Conservation (phyloP, 2,113 vertebrate genomes). For the Misgurnus anguillicaudatus region DNA sequence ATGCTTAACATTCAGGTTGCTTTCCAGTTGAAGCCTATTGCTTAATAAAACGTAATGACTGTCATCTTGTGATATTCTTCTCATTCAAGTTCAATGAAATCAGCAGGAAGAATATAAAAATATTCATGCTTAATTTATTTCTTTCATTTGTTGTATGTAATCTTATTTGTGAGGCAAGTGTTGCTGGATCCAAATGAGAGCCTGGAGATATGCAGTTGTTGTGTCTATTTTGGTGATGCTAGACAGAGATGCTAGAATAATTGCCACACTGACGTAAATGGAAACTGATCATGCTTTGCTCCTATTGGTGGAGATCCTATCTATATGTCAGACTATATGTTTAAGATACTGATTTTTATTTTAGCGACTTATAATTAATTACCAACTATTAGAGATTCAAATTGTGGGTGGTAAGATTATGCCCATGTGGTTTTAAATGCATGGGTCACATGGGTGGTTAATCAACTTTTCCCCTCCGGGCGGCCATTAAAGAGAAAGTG, state of each 20-base stretch:
- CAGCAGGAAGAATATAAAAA: neutral
- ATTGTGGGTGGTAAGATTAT: too few relatives aligned
- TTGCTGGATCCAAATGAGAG: constrained; percentile 11
- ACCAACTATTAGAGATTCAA: too few relatives aligned
- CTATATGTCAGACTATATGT: too few relatives aligned
- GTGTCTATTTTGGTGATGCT: neutral
- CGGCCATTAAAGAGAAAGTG: neutral
- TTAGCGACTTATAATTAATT: neutral
- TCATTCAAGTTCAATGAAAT: neutral
- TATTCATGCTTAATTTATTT: too few relatives aligned
- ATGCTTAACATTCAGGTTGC: too few relatives aligned
- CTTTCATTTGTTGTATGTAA: neutral
- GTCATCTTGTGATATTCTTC: neutral
- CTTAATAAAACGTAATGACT: neutral
- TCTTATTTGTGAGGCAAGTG: neutral
- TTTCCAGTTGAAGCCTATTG: too few relatives aligned
- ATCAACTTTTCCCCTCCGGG: neutral
- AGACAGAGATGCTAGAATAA: neutral
- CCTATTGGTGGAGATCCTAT: too few relatives aligned
- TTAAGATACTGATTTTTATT: neutral
- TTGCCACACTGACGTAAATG: neutral
- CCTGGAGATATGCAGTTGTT: neutral
- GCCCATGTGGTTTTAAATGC: neutral
- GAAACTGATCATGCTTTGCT: neutral
- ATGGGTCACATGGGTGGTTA: too few relatives aligned